phyloP scores from a whole-genome alignment of 2,113 vertebrate genomes.

The Elephantulus edwardii region DNA sequence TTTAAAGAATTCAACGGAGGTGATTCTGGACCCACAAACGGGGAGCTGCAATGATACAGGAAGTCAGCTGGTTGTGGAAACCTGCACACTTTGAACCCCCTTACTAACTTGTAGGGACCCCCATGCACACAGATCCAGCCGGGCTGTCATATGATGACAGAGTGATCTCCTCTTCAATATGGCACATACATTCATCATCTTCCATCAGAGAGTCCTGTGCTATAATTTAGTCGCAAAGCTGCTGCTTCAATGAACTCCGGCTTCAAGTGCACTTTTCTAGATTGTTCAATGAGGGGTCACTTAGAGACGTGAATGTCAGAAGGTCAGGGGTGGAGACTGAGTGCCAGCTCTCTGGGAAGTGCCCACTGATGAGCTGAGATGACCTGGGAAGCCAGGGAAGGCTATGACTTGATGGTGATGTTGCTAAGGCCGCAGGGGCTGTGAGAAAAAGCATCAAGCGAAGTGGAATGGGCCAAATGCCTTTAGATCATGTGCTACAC shows the following conservation, averaged over 20 bases:
- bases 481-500: background rate
- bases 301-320: background rate
- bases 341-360: background rate
- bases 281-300: constrained; percentile 24
- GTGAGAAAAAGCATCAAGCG: background rate
- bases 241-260: constrained; percentile 58
- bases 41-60: background rate
- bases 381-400: background rate
- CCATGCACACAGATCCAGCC: constrained; percentile 20
- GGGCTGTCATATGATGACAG: constrained; percentile 71
- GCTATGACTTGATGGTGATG: background rate
- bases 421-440: background rate
- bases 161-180: constrained; percentile 69
- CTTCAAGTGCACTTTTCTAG: constrained; percentile 10
- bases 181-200: constrained; percentile 76
- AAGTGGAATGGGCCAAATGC: background rate
- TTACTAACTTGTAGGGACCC: constrained; percentile 46
- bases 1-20: background rate
- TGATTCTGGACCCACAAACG: no score
- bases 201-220: constrained; percentile 65
- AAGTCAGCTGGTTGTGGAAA: background rate
- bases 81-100: background rate
- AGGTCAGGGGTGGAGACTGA: constrained; percentile 21
- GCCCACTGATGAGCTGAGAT: background rate
- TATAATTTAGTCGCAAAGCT: constrained; percentile 64